Conservation (phyloP, 2,888 invertebrate species). For the Phalera bucephala region DNA sequence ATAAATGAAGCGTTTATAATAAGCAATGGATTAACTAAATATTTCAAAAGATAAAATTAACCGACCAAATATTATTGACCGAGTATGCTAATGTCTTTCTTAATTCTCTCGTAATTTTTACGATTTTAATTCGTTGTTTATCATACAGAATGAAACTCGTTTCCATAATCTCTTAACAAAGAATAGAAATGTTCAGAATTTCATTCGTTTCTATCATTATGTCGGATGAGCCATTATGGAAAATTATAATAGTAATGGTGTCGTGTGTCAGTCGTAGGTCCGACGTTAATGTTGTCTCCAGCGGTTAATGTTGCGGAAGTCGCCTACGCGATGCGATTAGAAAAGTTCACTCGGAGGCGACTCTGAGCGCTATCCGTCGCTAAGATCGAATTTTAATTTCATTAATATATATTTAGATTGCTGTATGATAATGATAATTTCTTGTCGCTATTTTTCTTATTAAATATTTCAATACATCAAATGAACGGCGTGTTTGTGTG, state of each 20-base stretch:
- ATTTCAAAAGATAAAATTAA: slow-evolving; percentile 6
- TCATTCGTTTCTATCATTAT: slow-evolving; percentile 11
- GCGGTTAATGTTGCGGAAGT: slow-evolving; percentile 53
- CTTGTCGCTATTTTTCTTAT: slow-evolving; percentile 3
- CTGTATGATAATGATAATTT: slow-evolving; percentile 21
- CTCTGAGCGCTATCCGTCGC: slow-evolving; percentile 17
- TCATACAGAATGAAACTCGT: background rate
- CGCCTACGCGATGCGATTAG: slow-evolving; percentile 57
- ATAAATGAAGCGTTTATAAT: slow-evolving; percentile 32
- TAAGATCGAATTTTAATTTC: slow-evolving; percentile 19
- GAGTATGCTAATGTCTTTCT: background rate
- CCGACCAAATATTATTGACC: slow-evolving; percentile 1
- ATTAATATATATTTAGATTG: slow-evolving; percentile 10
- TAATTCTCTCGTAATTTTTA: background rate
- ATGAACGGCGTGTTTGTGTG: too few relatives aligned
- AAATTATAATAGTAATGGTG: slow-evolving; percentile 55
- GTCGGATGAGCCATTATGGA: slow-evolving; percentile 32
- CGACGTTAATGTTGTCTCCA: slow-evolving; percentile 43
- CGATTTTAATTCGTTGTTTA: background rate
- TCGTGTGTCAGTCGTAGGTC: slow-evolving; percentile 47
- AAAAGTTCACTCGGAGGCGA: slow-evolving; percentile 38
- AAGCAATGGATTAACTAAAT: slow-evolving; percentile 15
- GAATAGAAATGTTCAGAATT: slow-evolving; percentile 3
- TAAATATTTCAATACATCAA: background rate
- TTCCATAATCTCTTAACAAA: slow-evolving; percentile 1